Percentiles rank a stretch among this genome's conserved stretches.
Evolutionary conservation across 2,797 vertebrate species (phyloP).

Genomic region (Anguilla pacifica): DNA sequence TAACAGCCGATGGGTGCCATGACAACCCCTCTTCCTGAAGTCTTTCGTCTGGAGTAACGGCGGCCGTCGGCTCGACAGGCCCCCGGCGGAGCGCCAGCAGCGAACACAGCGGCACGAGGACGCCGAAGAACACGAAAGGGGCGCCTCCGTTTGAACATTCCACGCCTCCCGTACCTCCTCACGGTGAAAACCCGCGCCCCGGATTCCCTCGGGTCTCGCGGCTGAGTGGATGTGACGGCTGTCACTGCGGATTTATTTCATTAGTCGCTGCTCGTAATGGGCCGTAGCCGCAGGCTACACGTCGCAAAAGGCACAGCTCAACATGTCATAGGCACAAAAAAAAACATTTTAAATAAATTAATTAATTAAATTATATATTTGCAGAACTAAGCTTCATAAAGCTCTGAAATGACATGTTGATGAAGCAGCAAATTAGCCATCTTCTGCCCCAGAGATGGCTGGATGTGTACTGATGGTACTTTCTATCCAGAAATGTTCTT

Average conservation of each 20-base stretch:
- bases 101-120: not conserved
- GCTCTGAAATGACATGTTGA: not conserved
- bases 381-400: not conserved
- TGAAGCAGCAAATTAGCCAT: not conserved
- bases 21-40: conserved; percentile 32
- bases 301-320: not conserved
- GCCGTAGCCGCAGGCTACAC: not conserved
- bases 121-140: not conserved
- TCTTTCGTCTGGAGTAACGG: conserved; percentile 24
- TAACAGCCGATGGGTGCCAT: conserved; percentile 36
- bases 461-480: not conserved
- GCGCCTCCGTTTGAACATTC: not conserved
- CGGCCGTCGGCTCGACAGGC: not conserved
- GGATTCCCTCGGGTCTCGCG: not conserved
- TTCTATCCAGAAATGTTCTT: not conserved
- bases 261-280: not conserved
- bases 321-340: not conserved
- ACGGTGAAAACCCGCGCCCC: not conserved
- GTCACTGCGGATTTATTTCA: not conserved
- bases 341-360: not conserved
- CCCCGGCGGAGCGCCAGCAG: not conserved
- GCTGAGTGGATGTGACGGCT: not conserved
- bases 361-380: too few species aligned
- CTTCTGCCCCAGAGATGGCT: not conserved
- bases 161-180: too few species aligned